Evolutionary conservation across 2,113 vertebrate genomes (phyloP), one percentile per base, ranked within the genome.

Genomic region (Trachemys scripta): DNA sequence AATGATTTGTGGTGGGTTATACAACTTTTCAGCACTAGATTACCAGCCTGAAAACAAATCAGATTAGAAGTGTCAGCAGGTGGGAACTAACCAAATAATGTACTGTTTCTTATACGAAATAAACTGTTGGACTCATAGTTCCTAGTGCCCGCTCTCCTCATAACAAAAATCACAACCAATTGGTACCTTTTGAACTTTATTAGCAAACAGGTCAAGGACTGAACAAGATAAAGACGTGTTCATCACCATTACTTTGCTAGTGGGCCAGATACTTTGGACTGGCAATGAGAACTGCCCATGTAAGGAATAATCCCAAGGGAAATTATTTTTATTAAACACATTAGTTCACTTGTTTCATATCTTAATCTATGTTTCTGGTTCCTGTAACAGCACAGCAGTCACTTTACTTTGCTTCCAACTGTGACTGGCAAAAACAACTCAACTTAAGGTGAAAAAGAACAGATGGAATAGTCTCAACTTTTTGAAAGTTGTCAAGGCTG

Each of bases 391-490:
- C 87, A 47, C 20, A 22, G 49, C 82, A 96, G n/a, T 45, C 80
- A 47, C 59, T 93, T 87, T 91, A 87, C 95, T 80, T 56, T 90
- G 89, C 42, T 93, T 94, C 93, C 94, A 38, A 45, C 84, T 75
- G 62, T 89, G 92, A 22, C 35, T 95, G 80, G 84, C 62, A 94
- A 92, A 84, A 90, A 13, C 87, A 83, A 62, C 13, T 92, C 38
- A 75, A 35, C 0, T 14, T 10, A 57, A 88, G 94, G 88, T 50
- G 83, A 87, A 95, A 97, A 96, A 82, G 76, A 95, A 92, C 93
- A 96, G 1, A 53, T 78, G 90, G 76, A 86, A 9, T 50, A 80
- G 13, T 82, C 53, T 31, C 56, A 95, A 93, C 82, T 95, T 95
- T 90, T 56, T 88, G 47, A 95, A 96, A 88, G 38, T n/a, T 20